phyloP scores from a whole-genome alignment of 2,888 invertebrate species.

The Agrypnus murinus region DNA sequence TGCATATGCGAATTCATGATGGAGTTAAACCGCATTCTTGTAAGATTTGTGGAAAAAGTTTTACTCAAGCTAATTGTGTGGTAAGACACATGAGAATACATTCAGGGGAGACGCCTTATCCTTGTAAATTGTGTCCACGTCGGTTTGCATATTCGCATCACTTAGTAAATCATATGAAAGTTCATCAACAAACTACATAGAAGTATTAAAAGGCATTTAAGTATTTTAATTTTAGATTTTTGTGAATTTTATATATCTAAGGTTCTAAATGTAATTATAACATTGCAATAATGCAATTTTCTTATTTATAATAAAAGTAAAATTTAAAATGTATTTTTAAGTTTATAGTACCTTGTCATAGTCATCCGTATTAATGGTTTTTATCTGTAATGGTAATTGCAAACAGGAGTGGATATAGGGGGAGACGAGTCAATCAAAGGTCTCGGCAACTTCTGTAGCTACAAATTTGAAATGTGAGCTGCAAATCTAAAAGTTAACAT shows the following conservation, averaged over 20 bases:
- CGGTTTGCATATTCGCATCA: constrained; percentile 52
- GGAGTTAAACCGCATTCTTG: constrained; percentile 48
- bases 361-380: too few species aligned
- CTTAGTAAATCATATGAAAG: constrained; percentile 51
- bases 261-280: too few species aligned
- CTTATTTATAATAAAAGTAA: too few species aligned
- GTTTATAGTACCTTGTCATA: too few species aligned
- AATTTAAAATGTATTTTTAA: too few species aligned
- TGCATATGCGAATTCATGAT: constrained; percentile 47
- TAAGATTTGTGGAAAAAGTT: constrained; percentile 49
- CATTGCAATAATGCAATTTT: too few species aligned
- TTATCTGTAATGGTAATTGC: too few species aligned
- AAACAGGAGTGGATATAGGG: too few species aligned
- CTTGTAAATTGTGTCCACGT: constrained; percentile 45
- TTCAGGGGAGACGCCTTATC: constrained; percentile 53
- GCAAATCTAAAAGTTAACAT: too few species aligned
- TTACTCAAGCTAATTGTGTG: constrained; percentile 46
- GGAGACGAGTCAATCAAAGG: too few species aligned
- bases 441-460: too few species aligned
- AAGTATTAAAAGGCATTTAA: background rate
- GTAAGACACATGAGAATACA: constrained; percentile 50
- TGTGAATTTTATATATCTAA: background rate
- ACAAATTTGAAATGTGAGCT: too few species aligned
- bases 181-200: constrained; percentile 35
- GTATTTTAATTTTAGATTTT: constrained; percentile 13